A percentile compares a stretch with the other conserved stretches of the same genome.
These are phyloP conservation scores for Drosophila glabriapex DNA, from an alignment of 2,888 invertebrate genomes.

Conservation along the genomic window DNA sequence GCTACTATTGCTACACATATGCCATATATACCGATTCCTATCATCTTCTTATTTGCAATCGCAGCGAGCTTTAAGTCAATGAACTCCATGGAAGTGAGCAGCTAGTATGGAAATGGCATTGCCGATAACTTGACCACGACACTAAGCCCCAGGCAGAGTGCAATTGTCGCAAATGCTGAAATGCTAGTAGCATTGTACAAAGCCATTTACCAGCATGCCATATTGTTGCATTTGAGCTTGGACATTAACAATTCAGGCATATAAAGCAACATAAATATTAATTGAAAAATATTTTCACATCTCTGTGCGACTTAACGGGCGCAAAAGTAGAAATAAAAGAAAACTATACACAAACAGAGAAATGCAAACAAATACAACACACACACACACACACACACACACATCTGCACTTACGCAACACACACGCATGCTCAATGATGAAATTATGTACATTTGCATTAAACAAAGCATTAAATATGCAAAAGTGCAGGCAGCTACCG, in stretches of 20 bases:
- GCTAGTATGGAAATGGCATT: neutral
- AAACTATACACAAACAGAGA: slow-evolving; percentile 55
- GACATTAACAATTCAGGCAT: slow-evolving; percentile 73
- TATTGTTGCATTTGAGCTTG: slow-evolving; percentile 40
- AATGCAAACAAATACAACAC: slow-evolving; percentile 20
- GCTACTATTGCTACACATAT: fast-evolving
- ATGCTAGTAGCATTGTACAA: slow-evolving; percentile 2
- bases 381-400: slow-evolving; percentile 14
- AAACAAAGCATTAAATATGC: slow-evolving; percentile 82
- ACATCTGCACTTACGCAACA: slow-evolving; percentile 17
- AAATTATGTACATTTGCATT: slow-evolving; percentile 82
- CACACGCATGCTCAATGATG: slow-evolving; percentile 58
- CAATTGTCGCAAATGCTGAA: slow-evolving; percentile 11
- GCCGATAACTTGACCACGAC: slow-evolving; percentile 8
- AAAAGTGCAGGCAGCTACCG: slow-evolving; percentile 68
- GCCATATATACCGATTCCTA: neutral
- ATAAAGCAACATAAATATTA: slow-evolving; percentile 80
- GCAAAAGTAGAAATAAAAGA: slow-evolving; percentile 52
- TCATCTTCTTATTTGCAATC: neutral
- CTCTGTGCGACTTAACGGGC: slow-evolving; percentile 61
- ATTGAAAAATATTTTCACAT: slow-evolving; percentile 80
- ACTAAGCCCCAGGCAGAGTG: slow-evolving; percentile 2
- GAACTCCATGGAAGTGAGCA: slow-evolving; percentile 4
- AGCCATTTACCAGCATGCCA: slow-evolving; percentile 14
- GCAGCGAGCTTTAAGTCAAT: neutral